Evolutionary conservation across 2,888 invertebrate species (phyloP), one percentile per base, ranked within the genome.

Genomic region (Perithous albicinctus): DNA sequence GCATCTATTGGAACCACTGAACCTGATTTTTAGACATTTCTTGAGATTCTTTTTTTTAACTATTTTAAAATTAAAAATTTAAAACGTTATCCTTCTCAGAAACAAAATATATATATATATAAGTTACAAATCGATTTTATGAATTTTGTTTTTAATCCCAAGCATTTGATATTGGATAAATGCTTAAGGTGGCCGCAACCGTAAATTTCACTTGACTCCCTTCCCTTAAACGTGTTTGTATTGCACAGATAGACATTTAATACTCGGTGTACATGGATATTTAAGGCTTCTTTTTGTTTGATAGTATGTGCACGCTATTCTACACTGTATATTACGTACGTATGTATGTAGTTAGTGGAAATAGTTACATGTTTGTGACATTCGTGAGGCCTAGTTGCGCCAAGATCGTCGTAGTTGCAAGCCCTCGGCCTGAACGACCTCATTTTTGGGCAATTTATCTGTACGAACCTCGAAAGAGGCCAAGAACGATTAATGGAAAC

Each of bases 391-490:
- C 82, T 82, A 82, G 75, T 78, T 82, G 78, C 43, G 61, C 70
- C 70, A 35, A 78, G 82, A 75, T 69, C 75, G 70, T 78, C 66
- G 70, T 59, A 32, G 43, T 63, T 74, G 69, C 69, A 67, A 67
- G 15, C 73, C 56, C 32, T 64, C 74, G 64, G 72, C 51, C 74
- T 75, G 78, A 82, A 70, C 78, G 82, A 82, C 82, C 82, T 82
- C 78, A 66, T 82, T 82, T 82, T 82, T 78, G 78, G 78, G 82
- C 75, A 82, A 82, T 82, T 82, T 82, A 82, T 82, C 82, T 82
- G 78, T 82, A 77, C 70, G 66, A 75, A 82, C 78, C 82, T 66
- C 82, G 75, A 82, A 78, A 82, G 82, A 78, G 82, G 82, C 82
- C 78, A 82, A 82, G 78, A 78, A 54, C 82, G 82, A 82, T 82